These are phyloP conservation scores for Cyphomyrmex costatus DNA, from an alignment of 1,140 invertebrate genomes.

Conservation along the genomic window DNA sequence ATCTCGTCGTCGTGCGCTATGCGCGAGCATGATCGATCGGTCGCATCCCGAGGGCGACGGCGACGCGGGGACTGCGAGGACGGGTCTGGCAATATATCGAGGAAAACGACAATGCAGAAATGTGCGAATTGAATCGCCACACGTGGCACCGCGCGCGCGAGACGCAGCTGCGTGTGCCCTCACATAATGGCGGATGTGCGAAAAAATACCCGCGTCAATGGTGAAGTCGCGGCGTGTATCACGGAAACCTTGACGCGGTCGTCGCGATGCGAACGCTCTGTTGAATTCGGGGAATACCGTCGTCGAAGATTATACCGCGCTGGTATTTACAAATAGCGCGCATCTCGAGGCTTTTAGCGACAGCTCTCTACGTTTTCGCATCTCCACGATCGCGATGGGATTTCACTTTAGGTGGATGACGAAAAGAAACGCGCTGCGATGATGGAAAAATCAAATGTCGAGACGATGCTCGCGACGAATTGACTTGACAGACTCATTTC, in stretches of 20 bases:
- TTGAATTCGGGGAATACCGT: constrained; percentile 12
- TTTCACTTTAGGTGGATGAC: background rate
- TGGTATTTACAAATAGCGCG: background rate
- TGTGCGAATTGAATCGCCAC: constrained; percentile 67
- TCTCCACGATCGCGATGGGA: background rate
- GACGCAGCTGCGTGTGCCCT: background rate
- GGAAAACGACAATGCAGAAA: constrained; percentile 37
- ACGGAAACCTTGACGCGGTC: constrained; percentile 56
- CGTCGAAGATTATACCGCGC: background rate
- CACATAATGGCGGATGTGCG: constrained; percentile 66
- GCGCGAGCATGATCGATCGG: constrained; percentile 10
- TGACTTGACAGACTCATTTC: background rate
- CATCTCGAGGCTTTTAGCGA: background rate
- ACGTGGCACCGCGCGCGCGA: constrained; percentile 7
- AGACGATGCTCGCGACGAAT: background rate
- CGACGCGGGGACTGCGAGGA: background rate
- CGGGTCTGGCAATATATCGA: background rate
- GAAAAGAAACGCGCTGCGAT: background rate
- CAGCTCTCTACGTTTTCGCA: background rate
- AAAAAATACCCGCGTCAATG: constrained; percentile 56
- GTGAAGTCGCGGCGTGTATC: constrained; percentile 20
- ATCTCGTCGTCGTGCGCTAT: background rate
- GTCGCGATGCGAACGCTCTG: background rate
- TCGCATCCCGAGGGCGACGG: constrained; percentile 23
- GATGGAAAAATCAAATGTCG: background rate